Evolutionary conservation across 2,113 vertebrate genomes (phyloP).

Genomic region (Entomyzon cyanotis): DNA sequence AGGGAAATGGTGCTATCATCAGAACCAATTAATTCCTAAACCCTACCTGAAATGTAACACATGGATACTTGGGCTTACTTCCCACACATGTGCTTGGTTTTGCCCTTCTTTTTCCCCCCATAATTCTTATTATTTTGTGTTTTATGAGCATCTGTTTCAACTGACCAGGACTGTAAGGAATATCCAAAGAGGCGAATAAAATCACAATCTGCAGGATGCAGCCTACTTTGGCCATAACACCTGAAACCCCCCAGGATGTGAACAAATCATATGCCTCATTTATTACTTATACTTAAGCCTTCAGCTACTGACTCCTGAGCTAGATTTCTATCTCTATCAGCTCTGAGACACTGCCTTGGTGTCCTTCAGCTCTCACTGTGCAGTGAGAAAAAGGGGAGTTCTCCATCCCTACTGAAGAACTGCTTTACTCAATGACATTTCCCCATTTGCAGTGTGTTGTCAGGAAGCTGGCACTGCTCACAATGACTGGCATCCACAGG

Average conservation of each 20-base stretch:
- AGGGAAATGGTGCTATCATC: neutral
- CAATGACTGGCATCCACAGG: neutral
- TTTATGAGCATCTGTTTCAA: constrained; percentile 36
- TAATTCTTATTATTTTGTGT: neutral
- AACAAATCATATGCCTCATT: constrained; percentile 10
- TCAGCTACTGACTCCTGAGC: neutral
- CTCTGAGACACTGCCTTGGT: neutral
- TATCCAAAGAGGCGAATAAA: neutral
- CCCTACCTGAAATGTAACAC: neutral
- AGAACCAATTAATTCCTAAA: neutral
- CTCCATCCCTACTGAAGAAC: neutral
- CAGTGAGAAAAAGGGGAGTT: neutral
- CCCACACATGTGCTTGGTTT: neutral
- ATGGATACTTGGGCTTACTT: neutral
- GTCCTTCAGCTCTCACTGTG: neutral
- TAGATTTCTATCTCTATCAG: neutral
- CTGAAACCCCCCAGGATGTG: neutral
- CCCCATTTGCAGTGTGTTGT: neutral
- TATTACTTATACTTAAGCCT: neutral
- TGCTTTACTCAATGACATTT: neutral
- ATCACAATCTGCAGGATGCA: neutral
- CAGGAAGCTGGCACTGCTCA: neutral
- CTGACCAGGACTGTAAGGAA: constrained; percentile 1
- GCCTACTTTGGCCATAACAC: neutral
- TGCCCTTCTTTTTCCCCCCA: neutral